Conservation (phyloP, 2,888 invertebrate genomes). For the Scotopteryx bipunctaria region DNA sequence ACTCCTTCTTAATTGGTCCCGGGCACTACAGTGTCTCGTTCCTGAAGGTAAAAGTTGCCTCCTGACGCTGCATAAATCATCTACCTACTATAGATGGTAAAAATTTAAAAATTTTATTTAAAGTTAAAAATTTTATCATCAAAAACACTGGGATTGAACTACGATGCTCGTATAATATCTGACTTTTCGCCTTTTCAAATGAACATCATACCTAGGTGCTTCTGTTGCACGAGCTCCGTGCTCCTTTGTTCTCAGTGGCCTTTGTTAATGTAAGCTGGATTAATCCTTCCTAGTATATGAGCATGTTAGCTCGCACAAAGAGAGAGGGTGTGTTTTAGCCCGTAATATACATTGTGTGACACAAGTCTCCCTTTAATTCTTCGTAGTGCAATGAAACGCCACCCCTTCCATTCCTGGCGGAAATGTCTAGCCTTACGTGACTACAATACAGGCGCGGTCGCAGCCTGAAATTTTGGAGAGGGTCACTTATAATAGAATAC, state of each 20-base stretch:
- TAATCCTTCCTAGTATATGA: constrained; percentile 16
- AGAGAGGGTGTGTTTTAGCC: not conserved
- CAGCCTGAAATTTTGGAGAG: too few relatives aligned
- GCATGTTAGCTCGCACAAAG: constrained; percentile 8
- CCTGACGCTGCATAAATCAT: too few relatives aligned
- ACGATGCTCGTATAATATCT: not conserved
- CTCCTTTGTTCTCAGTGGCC: constrained; percentile 8
- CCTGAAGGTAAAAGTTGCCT: too few relatives aligned
- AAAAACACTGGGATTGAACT: too few relatives aligned
- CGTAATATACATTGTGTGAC: constrained; percentile 7
- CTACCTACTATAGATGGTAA: too few relatives aligned
- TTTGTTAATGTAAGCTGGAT: constrained; percentile 9
- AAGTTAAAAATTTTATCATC: too few relatives aligned
- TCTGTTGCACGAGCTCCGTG: constrained; percentile 1
- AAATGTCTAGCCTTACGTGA: not conserved
- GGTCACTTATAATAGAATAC: too few relatives aligned
- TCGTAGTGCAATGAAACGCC: not conserved
- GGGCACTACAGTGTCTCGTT: too few relatives aligned
- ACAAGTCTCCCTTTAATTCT: not conserved
- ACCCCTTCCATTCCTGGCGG: not conserved
- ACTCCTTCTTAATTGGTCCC: too few relatives aligned
- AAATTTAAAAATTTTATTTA: too few relatives aligned
- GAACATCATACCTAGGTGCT: not conserved
- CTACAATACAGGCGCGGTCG: too few relatives aligned
- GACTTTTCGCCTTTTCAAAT: not conserved